Conservation (phyloP, 2,888 invertebrate genomes). For the Temnothorax ravouxi region DNA sequence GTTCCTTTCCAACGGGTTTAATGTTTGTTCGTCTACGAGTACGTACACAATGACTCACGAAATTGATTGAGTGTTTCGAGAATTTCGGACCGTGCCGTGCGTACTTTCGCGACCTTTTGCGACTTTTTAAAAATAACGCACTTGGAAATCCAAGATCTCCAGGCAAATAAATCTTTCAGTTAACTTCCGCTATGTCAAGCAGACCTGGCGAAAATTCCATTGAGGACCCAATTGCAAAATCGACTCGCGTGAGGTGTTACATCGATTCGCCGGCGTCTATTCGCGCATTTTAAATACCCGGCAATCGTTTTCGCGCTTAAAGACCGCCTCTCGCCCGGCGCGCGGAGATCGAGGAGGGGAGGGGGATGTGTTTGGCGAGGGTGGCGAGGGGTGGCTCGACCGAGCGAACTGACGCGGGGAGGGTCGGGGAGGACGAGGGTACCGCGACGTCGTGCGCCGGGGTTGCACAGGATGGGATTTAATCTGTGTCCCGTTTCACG, state of each 20-base stretch:
- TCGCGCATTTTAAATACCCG: conserved; percentile 64
- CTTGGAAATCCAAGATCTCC: background rate
- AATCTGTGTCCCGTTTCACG: conserved; percentile 88
- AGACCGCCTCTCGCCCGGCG: conserved; percentile 65
- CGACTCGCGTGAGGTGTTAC: background rate
- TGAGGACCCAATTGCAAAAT: background rate
- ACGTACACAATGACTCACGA: conserved; percentile 10
- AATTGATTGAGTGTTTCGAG: conserved; percentile 17
- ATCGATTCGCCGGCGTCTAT: conserved; percentile 37
- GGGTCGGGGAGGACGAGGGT: conserved; percentile 66
- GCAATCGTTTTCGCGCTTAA: conserved; percentile 71
- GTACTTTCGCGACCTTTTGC: background rate
- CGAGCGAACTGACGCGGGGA: conserved; percentile 62
- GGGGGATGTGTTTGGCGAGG: conserved; percentile 80
- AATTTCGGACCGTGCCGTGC: background rate
- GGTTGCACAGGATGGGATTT: conserved; percentile 86
- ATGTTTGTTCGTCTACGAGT: conserved; percentile 38
- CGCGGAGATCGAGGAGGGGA: conserved; percentile 71
- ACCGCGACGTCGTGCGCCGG: conserved; percentile 82
- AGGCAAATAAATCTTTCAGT: conserved; percentile 7
- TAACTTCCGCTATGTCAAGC: background rate
- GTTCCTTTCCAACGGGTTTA: conserved; percentile 66
- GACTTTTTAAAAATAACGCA: background rate
- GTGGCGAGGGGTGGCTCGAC: conserved; percentile 49
- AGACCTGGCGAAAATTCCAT: background rate